phyloP scores from a whole-genome alignment of 2,888 invertebrate genomes.

The Microplitis manilae region DNA sequence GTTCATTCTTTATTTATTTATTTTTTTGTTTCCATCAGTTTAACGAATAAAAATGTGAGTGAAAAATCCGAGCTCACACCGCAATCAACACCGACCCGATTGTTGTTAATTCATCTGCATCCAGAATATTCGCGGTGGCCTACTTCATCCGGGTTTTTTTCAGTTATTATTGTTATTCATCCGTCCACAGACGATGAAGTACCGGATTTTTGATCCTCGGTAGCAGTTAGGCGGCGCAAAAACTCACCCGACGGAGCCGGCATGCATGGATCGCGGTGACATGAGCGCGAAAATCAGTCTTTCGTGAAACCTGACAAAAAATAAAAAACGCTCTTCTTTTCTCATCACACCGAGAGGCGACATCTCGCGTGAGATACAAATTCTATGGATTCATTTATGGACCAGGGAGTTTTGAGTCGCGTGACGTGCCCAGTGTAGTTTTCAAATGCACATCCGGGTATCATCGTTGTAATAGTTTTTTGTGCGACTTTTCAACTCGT shows the following conservation, averaged over 20 bases:
- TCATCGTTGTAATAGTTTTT: conserved; percentile 52
- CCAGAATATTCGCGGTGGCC: not conserved
- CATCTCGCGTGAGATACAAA: conserved; percentile 46
- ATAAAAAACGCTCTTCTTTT: not conserved
- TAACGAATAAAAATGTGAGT: conserved; percentile 10
- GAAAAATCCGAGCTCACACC: not conserved
- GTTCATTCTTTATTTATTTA: no score
- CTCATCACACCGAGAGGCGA: conserved; percentile 1
- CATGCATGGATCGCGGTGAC: not conserved
- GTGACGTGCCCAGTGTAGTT: conserved; percentile 8
- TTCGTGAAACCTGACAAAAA: conserved; percentile 20
- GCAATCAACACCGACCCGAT: not conserved
- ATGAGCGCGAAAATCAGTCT: not conserved
- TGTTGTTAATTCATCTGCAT: not conserved
- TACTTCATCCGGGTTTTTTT: not conserved
- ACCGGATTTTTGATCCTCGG: not conserved
- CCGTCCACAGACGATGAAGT: not conserved
- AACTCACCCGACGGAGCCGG: not conserved
- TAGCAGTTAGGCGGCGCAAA: not conserved
- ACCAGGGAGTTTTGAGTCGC: conserved; percentile 33
- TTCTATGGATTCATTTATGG: conserved; percentile 55
- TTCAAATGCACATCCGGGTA: conserved; percentile 7
- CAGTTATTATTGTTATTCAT: not conserved
- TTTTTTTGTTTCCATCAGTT: no score
- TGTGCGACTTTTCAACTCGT: conserved; percentile 53